phyloP scores from a whole-genome alignment of 2,797 vertebrate species.

The Podargus strigoides region DNA sequence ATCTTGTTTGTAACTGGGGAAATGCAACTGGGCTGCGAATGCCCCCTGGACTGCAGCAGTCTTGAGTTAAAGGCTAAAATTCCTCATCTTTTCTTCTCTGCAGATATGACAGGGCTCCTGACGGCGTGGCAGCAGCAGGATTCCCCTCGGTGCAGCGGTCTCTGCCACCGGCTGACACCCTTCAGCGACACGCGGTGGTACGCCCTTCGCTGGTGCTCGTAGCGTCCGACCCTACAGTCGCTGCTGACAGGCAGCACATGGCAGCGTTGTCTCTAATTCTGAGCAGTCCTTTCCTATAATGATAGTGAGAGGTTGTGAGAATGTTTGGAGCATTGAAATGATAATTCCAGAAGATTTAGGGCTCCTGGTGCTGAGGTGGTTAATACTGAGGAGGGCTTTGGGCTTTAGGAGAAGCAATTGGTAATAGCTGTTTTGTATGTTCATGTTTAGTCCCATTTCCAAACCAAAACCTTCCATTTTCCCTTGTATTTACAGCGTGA shows the following conservation, averaged over 20 bases:
- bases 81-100: neutral
- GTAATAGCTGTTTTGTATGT: no score
- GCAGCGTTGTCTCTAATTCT: fast-evolving
- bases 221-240: no score
- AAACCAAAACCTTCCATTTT: no score
- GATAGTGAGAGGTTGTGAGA: neutral
- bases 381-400: no score
- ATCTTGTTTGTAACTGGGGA: no score
- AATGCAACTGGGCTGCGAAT: fast-evolving
- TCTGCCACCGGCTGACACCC: slow-evolving; percentile 78
- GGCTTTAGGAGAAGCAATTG: no score
- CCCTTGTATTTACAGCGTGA: no score
- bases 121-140: slow-evolving; percentile 40
- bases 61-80: neutral
- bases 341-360: fast-evolving
- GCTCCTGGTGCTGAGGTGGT: neutral
- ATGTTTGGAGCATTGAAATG: fast-evolving
- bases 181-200: slow-evolving; percentile 88
- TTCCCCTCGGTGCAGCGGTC: slow-evolving; percentile 72
- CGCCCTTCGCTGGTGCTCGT: neutral
- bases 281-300: fast-evolving
- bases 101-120: slow-evolving; percentile 71
- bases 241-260: no score
- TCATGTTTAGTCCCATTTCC: no score
- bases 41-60: neutral